These are phyloP conservation scores for Saxidomus purpurata DNA, from an alignment of 1,140 invertebrate species.

Conservation along the genomic window DNA sequence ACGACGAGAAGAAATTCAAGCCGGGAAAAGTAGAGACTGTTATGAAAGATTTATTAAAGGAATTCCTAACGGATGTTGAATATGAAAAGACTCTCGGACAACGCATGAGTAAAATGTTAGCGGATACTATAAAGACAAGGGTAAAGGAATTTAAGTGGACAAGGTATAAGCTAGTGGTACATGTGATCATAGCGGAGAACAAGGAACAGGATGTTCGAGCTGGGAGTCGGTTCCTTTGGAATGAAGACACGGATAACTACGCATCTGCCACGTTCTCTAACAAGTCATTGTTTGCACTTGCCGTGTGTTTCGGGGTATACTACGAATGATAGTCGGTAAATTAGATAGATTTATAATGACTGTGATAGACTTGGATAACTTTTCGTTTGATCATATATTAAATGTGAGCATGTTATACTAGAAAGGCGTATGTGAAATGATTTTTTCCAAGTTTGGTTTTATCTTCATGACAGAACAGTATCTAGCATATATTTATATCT, in stretches of 20 bases:
- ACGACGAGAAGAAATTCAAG: constrained; percentile 58
- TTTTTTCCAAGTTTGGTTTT: too few relatives aligned
- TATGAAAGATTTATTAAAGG: constrained; percentile 44
- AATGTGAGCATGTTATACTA: too few relatives aligned
- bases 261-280: constrained; percentile 71
- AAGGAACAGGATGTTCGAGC: constrained; percentile 70
- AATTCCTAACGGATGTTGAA: constrained; percentile 57
- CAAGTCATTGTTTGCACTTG: constrained; percentile 72
- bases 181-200: constrained; percentile 73
- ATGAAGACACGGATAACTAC: constrained; percentile 71
- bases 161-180: constrained; percentile 75
- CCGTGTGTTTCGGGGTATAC: constrained; percentile 76
- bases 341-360: too few relatives aligned
- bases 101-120: constrained; percentile 52
- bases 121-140: constrained; percentile 68
- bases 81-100: constrained; percentile 62
- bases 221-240: constrained; percentile 77
- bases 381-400: too few relatives aligned
- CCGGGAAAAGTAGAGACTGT: constrained; percentile 60
- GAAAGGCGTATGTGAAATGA: too few relatives aligned
- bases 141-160: constrained; percentile 70
- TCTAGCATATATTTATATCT: too few relatives aligned
- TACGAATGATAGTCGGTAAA: constrained; percentile 70
- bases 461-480: too few relatives aligned
- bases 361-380: too few relatives aligned